These are phyloP conservation scores for Coturnix japonica DNA, from an alignment of 2,113 vertebrate genomes.

Conservation along the genomic window DNA sequence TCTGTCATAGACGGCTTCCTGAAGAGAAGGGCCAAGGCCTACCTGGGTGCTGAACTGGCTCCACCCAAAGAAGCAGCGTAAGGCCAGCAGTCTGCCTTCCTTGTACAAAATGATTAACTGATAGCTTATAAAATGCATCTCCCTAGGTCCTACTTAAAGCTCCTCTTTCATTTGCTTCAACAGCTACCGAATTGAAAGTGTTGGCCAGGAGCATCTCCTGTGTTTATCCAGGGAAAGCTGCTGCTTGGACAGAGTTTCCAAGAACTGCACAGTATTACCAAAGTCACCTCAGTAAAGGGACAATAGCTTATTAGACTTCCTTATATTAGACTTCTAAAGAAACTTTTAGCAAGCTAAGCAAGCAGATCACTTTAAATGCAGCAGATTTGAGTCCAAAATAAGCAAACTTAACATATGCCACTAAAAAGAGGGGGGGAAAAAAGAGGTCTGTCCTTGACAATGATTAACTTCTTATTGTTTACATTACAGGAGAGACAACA, in stretches of 20 bases:
- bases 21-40: background rate
- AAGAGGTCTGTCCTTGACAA: slow-evolving; percentile 8
- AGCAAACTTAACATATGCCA: background rate
- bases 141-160: background rate
- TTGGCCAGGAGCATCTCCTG: background rate
- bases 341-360: background rate
- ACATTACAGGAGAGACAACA: slow-evolving; percentile 55
- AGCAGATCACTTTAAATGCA: background rate
- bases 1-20: background rate
- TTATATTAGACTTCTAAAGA: background rate
- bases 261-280: background rate
- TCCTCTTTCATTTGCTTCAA: background rate
- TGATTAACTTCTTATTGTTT: slow-evolving; percentile 67
- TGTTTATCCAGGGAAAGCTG: background rate
- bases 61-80: background rate
- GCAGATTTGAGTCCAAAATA: background rate
- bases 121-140: background rate
- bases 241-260: background rate
- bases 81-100: background rate
- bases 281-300: background rate
- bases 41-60: background rate
- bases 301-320: background rate
- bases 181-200: background rate
- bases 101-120: background rate
- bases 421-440: background rate